Evolutionary conservation across 2,888 invertebrate genomes (phyloP).

Genomic region (Yponomeuta evonymella): DNA sequence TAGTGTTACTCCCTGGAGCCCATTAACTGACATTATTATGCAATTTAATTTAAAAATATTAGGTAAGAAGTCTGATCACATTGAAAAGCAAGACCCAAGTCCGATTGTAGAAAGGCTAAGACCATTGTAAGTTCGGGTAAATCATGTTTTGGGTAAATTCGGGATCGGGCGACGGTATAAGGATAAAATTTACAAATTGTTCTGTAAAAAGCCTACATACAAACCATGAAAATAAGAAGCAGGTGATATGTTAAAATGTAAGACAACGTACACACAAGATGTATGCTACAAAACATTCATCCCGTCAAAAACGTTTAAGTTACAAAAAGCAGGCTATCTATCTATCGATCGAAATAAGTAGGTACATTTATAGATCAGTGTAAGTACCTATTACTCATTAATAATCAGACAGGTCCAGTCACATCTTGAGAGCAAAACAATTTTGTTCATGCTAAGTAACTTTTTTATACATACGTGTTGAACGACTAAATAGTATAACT

Average conservation of each 20-base stretch:
- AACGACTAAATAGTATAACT: no score
- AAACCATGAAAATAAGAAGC: background rate
- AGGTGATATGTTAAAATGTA: background rate
- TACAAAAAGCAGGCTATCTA: background rate
- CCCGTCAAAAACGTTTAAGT: background rate
- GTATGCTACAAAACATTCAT: background rate
- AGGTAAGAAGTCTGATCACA: background rate
- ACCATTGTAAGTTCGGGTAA: no score
- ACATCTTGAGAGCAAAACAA: no score
- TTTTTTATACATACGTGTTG: no score
- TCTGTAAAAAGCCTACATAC: background rate
- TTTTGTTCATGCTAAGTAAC: no score
- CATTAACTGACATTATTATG: background rate
- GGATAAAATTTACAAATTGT: background rate
- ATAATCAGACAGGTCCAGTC: no score
- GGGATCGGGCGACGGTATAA: no score
- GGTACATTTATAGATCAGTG: no score
- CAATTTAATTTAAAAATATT: background rate
- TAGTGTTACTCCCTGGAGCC: background rate
- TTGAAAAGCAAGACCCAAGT: no score
- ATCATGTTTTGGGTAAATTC: no score
- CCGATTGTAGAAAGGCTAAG: no score
- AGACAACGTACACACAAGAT: slow-evolving; percentile 21
- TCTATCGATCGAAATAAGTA: background rate
- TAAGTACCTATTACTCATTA: no score